Evolutionary conservation across 2,888 invertebrate genomes (phyloP).

Genomic region (Amaurobius ferox): DNA sequence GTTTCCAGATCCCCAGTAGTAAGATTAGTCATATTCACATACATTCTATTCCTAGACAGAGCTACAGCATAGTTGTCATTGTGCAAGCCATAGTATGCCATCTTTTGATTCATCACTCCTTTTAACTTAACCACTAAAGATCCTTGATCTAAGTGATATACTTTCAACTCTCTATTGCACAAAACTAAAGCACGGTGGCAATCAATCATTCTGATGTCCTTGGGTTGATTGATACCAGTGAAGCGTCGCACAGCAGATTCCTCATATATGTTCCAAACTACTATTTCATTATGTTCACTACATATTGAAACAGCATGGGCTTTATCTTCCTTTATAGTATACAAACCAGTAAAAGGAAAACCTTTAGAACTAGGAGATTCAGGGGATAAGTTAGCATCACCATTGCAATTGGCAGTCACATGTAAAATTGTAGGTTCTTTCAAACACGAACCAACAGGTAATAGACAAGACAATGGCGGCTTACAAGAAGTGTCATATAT

Average conservation of each 20-base stretch:
- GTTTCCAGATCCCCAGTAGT: slow-evolving; percentile 88
- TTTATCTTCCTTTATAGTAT: slow-evolving; percentile 83
- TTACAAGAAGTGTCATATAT: slow-evolving; percentile 66
- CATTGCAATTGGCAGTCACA: slow-evolving; percentile 37
- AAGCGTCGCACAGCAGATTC: slow-evolving; percentile 83
- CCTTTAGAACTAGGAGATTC: slow-evolving; percentile 72
- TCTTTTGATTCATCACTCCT: slow-evolving; percentile 92
- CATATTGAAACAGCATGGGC: slow-evolving; percentile 87
- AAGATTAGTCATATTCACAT: slow-evolving; percentile 90
- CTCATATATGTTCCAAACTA: slow-evolving; percentile 87
- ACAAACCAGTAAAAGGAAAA: slow-evolving; percentile 81
- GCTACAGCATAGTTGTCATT: slow-evolving; percentile 88
- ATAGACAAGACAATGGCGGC: slow-evolving; percentile 81
- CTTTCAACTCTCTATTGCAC: slow-evolving; percentile 87
- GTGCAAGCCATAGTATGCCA: slow-evolving; percentile 92
- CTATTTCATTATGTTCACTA: slow-evolving; percentile 86
- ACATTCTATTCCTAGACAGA: slow-evolving; percentile 90
- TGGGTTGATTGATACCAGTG: slow-evolving; percentile 85
- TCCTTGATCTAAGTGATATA: slow-evolving; percentile 88
- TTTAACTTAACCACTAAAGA: slow-evolving; percentile 84
- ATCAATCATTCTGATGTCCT: slow-evolving; percentile 87
- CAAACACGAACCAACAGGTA: slow-evolving; percentile 80
- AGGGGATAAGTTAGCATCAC: slow-evolving; percentile 30
- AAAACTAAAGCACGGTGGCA: slow-evolving; percentile 84
- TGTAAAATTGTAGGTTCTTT: slow-evolving; percentile 54